These are phyloP conservation scores for Pseudococcus viburni DNA, from an alignment of 2,888 invertebrate genomes.

Conservation along the genomic window DNA sequence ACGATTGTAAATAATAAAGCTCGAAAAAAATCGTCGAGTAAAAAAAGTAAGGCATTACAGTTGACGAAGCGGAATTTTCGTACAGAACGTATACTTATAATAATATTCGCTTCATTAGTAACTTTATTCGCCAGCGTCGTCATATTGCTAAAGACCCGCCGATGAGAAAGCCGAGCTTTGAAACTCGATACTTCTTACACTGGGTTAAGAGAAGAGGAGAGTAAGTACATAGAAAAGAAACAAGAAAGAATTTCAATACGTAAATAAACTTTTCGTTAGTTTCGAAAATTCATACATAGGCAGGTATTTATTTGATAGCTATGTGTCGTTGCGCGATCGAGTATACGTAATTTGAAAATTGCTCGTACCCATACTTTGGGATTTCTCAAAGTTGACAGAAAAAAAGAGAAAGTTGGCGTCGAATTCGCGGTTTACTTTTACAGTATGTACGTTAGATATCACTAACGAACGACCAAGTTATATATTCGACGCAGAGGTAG, in stretches of 20 bases:
- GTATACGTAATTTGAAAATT: background rate
- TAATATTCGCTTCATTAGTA: background rate
- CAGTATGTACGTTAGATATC: background rate
- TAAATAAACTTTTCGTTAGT: background rate
- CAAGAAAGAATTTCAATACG: background rate
- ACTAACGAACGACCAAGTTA: background rate
- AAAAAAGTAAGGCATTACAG: background rate
- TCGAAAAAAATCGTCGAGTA: background rate
- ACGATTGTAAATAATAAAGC: background rate
- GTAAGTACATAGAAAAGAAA: background rate
- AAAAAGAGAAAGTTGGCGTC: background rate
- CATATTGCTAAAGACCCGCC: background rate
- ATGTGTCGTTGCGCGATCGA: background rate
- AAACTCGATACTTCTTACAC: background rate
- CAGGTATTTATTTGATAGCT: background rate
- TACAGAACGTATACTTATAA: background rate
- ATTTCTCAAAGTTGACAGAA: background rate
- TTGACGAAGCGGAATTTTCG: background rate
- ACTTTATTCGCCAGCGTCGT: background rate
- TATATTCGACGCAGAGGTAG: no score
- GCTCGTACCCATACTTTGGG: background rate
- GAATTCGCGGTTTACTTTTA: background rate
- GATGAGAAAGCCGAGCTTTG: conserved; percentile 4
- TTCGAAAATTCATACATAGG: background rate
- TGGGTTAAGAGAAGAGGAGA: background rate